These are phyloP conservation scores for Teinopalpus imperialis DNA, from an alignment of 2,888 invertebrate species.

Conservation along the genomic window DNA sequence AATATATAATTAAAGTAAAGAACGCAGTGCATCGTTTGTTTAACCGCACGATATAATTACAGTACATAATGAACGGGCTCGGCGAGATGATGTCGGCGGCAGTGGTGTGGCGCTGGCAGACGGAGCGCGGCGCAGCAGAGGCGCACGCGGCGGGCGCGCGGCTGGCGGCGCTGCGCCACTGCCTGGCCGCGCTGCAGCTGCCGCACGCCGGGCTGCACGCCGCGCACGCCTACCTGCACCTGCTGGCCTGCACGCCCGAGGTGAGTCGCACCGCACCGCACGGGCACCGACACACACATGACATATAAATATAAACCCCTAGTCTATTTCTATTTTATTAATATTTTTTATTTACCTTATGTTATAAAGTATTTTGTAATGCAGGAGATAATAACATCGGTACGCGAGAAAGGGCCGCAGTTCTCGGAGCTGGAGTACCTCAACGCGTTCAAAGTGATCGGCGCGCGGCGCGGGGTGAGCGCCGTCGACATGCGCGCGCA, in stretches of 20 bases:
- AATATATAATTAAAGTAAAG: too few relatives aligned
- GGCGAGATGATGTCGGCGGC: constrained; percentile 91
- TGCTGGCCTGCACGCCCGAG: constrained; percentile 91
- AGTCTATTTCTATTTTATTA: too few relatives aligned
- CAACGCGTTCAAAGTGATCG: constrained; percentile 91
- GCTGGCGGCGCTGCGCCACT: constrained; percentile 63
- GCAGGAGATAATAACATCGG: constrained; percentile 91
- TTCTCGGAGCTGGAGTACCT: constrained; percentile 94
- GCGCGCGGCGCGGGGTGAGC: constrained; percentile 81
- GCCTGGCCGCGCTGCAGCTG: constrained; percentile 65
- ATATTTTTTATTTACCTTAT: too few relatives aligned
- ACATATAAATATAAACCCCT: too few relatives aligned
- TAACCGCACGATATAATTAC: constrained; percentile 53
- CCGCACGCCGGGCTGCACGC: constrained; percentile 86
- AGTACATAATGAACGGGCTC: constrained; percentile 95
- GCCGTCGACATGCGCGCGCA: constrained; percentile 84
- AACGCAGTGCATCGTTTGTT: too few relatives aligned
- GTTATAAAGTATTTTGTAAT: too few relatives aligned
- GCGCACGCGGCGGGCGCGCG: constrained; percentile 42
- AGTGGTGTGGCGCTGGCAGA: constrained; percentile 73
- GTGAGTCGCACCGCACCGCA: constrained; percentile 46
- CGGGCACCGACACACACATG: too few relatives aligned
- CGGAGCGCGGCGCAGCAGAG: constrained; percentile 41
- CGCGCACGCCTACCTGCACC: constrained; percentile 93
- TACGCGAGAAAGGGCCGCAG: constrained; percentile 93